A percentile compares a stretch with the other conserved stretches of the same genome.
phyloP scores from a whole-genome alignment of 2,113 vertebrate species.

The Chlamydotis undulata region DNA sequence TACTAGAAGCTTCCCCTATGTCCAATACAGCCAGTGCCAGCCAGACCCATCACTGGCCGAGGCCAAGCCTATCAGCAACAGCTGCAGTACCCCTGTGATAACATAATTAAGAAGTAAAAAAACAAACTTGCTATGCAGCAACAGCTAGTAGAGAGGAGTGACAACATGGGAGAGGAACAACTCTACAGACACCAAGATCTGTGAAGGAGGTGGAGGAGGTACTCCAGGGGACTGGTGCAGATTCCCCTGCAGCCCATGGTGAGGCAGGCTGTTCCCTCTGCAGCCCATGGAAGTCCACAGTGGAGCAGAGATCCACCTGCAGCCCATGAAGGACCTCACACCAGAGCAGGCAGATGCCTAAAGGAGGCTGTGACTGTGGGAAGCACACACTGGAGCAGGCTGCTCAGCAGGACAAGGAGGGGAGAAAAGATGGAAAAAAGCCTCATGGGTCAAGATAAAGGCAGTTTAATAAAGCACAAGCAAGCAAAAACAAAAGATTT shows the following conservation, averaged over 20 bases:
- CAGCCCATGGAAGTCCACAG: not conserved
- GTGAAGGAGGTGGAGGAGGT: not conserved
- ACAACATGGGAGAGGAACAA: not conserved
- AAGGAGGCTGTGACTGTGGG: no score
- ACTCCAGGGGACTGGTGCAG: not conserved
- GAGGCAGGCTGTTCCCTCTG: not conserved
- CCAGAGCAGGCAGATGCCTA: no score
- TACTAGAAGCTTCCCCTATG: no score
- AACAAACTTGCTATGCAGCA: not conserved
- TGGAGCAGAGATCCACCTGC: no score
- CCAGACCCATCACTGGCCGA: no score
- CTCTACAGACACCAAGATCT: not conserved
- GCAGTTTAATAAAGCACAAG: not conserved
- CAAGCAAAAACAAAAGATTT: not conserved
- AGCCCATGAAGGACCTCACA: no score
- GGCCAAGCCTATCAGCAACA: fast-evolving
- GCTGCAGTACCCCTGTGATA: not conserved
- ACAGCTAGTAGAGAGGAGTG: no score
- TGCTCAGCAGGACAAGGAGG: no score
- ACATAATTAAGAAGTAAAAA: not conserved
- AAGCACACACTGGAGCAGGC: no score
- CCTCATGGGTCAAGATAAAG: not conserved
- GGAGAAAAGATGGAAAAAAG: not conserved
- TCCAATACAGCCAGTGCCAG: no score
- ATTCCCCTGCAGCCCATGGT: not conserved